Conservation (phyloP, 2,797 vertebrate species). For the Channallabes apus region DNA sequence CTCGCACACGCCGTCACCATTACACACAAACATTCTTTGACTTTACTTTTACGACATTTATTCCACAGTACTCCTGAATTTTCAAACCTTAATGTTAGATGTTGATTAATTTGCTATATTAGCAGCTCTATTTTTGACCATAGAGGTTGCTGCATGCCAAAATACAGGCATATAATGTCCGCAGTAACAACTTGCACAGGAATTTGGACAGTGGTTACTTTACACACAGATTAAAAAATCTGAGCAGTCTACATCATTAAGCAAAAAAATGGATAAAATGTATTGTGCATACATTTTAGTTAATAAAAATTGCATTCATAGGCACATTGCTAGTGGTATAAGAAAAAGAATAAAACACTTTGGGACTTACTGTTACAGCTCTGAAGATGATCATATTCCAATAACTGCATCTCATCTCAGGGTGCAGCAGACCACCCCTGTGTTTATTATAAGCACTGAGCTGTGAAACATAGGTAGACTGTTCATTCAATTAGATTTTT, state of each 20-base stretch:
- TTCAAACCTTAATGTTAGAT: not conserved
- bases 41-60: not conserved
- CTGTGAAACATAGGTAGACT: too few species aligned
- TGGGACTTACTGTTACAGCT: not conserved
- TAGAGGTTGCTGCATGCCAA: not conserved
- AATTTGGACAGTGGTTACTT: too few species aligned
- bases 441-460: not conserved
- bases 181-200: not conserved
- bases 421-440: not conserved
- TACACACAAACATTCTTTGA: conserved; percentile 20
- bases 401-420: not conserved
- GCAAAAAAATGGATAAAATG: not conserved
- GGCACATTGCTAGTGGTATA: not conserved
- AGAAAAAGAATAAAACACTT: not conserved
- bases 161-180: not conserved
- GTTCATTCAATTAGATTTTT: too few species aligned
- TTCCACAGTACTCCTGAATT: not conserved
- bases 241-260: too few species aligned
- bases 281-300: not conserved
- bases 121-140: conserved; percentile 2
- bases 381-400: not conserved
- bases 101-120: not conserved
- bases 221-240: not conserved
- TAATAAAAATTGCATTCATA: too few species aligned
- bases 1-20: conserved; percentile 12